A percentile compares a stretch with the other conserved stretches of the same genome.
phyloP scores from a whole-genome alignment of 2,888 invertebrate species.

The Tipula confusa region DNA sequence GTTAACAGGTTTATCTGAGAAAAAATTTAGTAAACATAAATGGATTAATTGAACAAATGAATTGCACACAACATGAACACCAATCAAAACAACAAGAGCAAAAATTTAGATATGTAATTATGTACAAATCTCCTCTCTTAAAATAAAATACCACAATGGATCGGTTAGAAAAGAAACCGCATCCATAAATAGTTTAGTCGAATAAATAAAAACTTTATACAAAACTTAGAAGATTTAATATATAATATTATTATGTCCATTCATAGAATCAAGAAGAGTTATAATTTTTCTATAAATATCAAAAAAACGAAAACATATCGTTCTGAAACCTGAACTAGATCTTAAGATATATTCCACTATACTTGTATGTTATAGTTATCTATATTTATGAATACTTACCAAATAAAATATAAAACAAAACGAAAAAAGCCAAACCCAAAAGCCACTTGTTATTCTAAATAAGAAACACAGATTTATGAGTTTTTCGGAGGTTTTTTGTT shows the following conservation, averaged over 20 bases:
- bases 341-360: neutral
- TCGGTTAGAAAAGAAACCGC: neutral
- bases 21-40: no score
- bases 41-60: neutral
- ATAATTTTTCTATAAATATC: neutral
- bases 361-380: neutral
- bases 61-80: neutral
- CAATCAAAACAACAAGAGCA: neutral
- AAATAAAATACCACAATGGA: neutral
- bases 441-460: conserved; percentile 30
- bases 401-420: neutral
- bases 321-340: conserved; percentile 9
- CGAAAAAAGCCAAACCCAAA: neutral
- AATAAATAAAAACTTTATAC: neutral
- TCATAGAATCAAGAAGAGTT: neutral
- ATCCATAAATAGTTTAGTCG: neutral
- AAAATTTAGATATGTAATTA: neutral
- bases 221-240: neutral
- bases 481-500: neutral
- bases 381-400: neutral
- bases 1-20: no score
- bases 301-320: neutral
- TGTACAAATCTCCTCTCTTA: neutral
- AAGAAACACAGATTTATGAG: conserved; percentile 21
- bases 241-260: neutral